These are phyloP conservation scores for Solenopsis fugax DNA, from an alignment of 1,140 invertebrate genomes.

Conservation along the genomic window DNA sequence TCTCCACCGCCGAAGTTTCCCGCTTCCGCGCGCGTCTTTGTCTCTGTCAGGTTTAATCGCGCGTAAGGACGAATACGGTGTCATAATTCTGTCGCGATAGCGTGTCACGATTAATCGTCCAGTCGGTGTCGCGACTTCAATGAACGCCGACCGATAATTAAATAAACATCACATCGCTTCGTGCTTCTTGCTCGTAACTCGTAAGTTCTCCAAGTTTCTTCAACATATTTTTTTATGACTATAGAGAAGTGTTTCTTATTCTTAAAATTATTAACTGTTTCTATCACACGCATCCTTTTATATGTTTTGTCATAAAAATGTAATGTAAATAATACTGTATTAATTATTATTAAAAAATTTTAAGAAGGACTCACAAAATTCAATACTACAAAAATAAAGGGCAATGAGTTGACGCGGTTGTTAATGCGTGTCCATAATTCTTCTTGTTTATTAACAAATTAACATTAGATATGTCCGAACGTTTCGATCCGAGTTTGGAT, in stretches of 20 bases:
- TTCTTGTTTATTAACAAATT: too few species aligned
- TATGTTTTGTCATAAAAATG: not conserved
- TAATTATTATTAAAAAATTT: too few species aligned
- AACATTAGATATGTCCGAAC: too few species aligned
- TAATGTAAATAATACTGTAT: not conserved
- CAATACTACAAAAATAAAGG: too few species aligned
- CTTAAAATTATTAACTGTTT: not conserved
- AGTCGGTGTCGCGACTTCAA: constrained; percentile 37
- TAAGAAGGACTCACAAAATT: too few species aligned
- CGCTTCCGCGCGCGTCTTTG: constrained; percentile 25
- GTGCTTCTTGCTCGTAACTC: not conserved
- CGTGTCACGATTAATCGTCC: constrained; percentile 57
- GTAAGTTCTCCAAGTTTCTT: not conserved
- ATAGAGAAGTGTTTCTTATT: not conserved
- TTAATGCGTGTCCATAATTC: too few species aligned
- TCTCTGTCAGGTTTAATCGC: constrained; percentile 61
- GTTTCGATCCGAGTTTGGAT: too few species aligned
- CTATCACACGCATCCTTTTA: not conserved
- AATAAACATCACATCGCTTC: constrained; percentile 7
- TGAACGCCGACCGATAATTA: constrained; percentile 44
- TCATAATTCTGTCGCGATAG: constrained; percentile 48
- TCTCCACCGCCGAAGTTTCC: constrained; percentile 19
- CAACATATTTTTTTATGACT: not conserved
- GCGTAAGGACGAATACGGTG: constrained; percentile 58
- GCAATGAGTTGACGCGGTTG: too few species aligned